Percentiles rank a stretch among this genome's conserved stretches.
These are phyloP conservation scores for Melitaea athalia DNA, from an alignment of 2,888 invertebrate genomes.

Conservation along the genomic window DNA sequence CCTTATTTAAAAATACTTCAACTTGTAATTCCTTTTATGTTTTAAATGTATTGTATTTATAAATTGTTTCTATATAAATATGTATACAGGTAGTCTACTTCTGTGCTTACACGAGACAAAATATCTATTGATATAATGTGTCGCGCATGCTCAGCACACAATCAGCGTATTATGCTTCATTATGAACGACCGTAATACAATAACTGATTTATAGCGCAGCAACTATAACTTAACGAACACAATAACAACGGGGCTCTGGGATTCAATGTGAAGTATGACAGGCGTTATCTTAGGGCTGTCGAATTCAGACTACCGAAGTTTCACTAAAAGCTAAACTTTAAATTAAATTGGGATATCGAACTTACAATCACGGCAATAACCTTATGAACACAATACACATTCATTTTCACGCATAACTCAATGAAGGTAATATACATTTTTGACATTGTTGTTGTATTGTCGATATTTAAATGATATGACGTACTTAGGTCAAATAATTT, in stretches of 20 bases:
- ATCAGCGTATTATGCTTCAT: constrained; percentile 48
- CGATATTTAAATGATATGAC: too few species aligned
- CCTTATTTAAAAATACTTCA: constrained; percentile 18
- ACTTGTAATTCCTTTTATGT: too few species aligned
- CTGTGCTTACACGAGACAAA: too few species aligned
- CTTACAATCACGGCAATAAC: neutral
- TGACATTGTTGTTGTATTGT: too few species aligned
- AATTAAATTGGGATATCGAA: neutral
- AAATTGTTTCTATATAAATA: neutral
- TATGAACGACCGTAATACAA: constrained; percentile 63
- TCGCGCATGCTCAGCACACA: constrained; percentile 18
- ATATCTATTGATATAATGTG: constrained; percentile 11
- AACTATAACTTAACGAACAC: constrained; percentile 63
- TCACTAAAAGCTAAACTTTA: neutral
- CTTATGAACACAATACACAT: neutral
- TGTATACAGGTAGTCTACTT: too few species aligned
- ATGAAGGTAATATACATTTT: neutral
- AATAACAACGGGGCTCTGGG: constrained; percentile 54
- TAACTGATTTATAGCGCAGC: constrained; percentile 68
- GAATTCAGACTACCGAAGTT: neutral
- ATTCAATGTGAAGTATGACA: constrained; percentile 43
- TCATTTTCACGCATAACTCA: neutral
- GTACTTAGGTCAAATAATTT: too few species aligned
- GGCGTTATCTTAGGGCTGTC: constrained; percentile 23
- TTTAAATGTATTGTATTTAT: too few species aligned